These are phyloP conservation scores for Phasianus colchicus DNA, from an alignment of 2,113 vertebrate species.

Conservation along the genomic window DNA sequence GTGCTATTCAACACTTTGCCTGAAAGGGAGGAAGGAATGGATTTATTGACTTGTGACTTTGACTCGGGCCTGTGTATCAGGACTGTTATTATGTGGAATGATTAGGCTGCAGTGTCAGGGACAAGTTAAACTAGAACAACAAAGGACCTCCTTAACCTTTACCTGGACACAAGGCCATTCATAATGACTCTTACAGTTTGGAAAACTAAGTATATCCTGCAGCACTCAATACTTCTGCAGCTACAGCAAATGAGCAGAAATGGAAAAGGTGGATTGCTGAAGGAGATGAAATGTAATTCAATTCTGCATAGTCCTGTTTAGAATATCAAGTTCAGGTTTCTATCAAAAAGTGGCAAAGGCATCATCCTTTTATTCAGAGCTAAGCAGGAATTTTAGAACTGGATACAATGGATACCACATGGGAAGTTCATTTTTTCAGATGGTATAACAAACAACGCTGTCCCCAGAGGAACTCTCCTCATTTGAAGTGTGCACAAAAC, in stretches of 20 bases:
- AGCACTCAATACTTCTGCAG: slow-evolving; percentile 71
- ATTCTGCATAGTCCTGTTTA: slow-evolving; percentile 79
- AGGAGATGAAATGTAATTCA: slow-evolving; percentile 74
- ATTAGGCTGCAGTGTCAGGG: slow-evolving; percentile 93
- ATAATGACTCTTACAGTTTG: slow-evolving; percentile 79
- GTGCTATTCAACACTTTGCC: slow-evolving; percentile 84
- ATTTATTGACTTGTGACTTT: slow-evolving; percentile 95
- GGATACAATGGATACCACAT: background rate
- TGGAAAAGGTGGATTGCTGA: slow-evolving; percentile 70
- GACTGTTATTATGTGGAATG: slow-evolving; percentile 92
- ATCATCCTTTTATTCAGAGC: slow-evolving; percentile 69
- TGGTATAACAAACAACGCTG: slow-evolving; percentile 10
- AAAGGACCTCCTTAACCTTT: slow-evolving; percentile 85
- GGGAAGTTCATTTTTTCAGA: slow-evolving; percentile 64
- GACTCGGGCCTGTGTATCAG: slow-evolving; percentile 90
- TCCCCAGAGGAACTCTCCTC: slow-evolving; percentile 35
- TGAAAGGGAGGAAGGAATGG: slow-evolving; percentile 89
- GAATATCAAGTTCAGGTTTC: slow-evolving; percentile 69
- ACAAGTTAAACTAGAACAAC: slow-evolving; percentile 90
- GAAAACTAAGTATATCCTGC: slow-evolving; percentile 74
- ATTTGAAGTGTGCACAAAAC: background rate
- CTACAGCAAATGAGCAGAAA: slow-evolving; percentile 76
- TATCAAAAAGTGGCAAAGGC: slow-evolving; percentile 63
- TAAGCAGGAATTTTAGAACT: slow-evolving; percentile 68
- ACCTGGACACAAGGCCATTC: slow-evolving; percentile 84